A percentile compares a stretch with the other conserved stretches of the same genome.
phyloP scores from a whole-genome alignment of 2,113 vertebrate species.

The Spea bombifrons region DNA sequence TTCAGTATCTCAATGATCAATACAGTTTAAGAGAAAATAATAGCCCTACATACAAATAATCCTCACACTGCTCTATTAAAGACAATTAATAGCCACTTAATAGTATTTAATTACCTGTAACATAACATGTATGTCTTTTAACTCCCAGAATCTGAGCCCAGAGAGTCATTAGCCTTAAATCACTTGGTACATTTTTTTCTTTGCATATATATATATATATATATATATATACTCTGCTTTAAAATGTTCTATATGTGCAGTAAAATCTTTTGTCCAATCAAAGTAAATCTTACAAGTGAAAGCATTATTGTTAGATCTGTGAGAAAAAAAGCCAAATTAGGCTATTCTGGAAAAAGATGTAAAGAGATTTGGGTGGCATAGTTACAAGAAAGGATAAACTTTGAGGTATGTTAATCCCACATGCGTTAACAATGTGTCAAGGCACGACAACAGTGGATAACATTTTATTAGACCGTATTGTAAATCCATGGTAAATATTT shows the following conservation, averaged over 20 bases:
- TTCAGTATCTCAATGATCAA: too few relatives aligned
- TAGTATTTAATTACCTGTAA: too few relatives aligned
- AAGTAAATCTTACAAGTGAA: background rate
- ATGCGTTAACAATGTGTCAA: conserved; percentile 23
- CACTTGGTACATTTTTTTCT: too few relatives aligned
- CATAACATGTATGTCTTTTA: too few relatives aligned
- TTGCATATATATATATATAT: too few relatives aligned
- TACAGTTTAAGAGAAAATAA: too few relatives aligned
- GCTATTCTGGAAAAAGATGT: background rate
- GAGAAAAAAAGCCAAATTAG: background rate
- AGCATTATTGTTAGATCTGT: background rate
- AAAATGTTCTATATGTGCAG: background rate
- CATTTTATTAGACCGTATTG: conserved; percentile 27
- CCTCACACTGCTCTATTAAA: too few relatives aligned
- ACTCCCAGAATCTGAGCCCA: too few relatives aligned
- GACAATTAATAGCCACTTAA: too few relatives aligned
- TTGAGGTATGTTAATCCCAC: conserved; percentile 26
- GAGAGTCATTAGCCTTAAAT: too few relatives aligned
- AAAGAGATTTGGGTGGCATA: background rate
- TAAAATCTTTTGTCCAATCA: background rate
- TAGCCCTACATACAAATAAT: too few relatives aligned
- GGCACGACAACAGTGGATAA: conserved; percentile 7
- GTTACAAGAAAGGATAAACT: conserved; percentile 19
- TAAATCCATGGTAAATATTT: conserved; percentile 36
- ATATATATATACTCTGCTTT: too few relatives aligned